Conservation (phyloP, 2,113 vertebrate species). For the Pristiophorus japonicus region DNA sequence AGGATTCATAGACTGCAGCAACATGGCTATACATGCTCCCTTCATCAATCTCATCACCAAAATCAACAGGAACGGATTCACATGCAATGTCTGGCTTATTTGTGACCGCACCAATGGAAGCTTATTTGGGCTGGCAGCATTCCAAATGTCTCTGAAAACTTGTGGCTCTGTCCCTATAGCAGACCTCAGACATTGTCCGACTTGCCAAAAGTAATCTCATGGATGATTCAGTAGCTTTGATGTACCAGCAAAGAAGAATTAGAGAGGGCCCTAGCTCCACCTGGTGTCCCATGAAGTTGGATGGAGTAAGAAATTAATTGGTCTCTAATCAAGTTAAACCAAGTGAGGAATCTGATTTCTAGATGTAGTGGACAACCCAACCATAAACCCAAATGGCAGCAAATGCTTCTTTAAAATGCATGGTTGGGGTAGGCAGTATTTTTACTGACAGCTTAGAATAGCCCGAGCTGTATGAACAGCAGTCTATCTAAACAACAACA, state of each 20-base stretch:
- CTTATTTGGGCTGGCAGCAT: neutral
- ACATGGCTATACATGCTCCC: neutral
- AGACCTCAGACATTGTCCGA: neutral
- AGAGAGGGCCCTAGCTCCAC: neutral
- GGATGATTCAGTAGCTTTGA: neutral
- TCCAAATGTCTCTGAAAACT: neutral
- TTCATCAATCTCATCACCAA: neutral
- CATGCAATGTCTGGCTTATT: neutral
- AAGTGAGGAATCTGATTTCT: neutral
- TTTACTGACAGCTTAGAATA: neutral
- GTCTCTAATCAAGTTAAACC: neutral
- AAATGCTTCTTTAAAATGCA: neutral
- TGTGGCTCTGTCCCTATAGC: neutral
- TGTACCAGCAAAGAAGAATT: neutral
- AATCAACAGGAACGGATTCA: neutral
- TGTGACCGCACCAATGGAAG: neutral
- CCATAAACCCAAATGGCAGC: neutral
- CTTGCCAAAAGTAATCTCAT: neutral
- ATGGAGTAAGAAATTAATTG: neutral
- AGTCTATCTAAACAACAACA: neutral
- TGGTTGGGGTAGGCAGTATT: neutral
- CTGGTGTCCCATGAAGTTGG: neutral
- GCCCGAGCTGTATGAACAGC: neutral
- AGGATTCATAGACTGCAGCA: neutral
- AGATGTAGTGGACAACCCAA: neutral